Conservation (phyloP, 2,888 invertebrate species). For the Asteroscopus sphinx region DNA sequence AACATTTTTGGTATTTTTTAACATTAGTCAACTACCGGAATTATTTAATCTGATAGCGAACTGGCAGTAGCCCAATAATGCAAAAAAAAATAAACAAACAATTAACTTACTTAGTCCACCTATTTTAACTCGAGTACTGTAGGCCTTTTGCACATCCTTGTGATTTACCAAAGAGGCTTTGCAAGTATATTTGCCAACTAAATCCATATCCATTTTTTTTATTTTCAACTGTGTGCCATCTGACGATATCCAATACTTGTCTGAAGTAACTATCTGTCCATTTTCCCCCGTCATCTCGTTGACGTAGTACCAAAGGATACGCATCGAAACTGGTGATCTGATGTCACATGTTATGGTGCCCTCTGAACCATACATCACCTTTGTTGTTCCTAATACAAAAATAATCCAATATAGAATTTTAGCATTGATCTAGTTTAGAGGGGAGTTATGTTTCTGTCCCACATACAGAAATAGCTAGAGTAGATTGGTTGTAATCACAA, state of each 20-base stretch:
- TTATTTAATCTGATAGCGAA: too few species aligned
- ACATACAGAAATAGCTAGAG: too few species aligned
- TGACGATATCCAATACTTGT: slow-evolving; percentile 38
- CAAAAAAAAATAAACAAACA: too few species aligned
- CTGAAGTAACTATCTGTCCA: slow-evolving; percentile 29
- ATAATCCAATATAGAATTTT: background rate
- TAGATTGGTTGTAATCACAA: too few species aligned
- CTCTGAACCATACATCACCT: slow-evolving; percentile 30
- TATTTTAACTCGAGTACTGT: slow-evolving; percentile 35
- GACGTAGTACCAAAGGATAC: slow-evolving; percentile 45
- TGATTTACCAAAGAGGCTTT: slow-evolving; percentile 32
- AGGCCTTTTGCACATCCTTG: slow-evolving; percentile 23
- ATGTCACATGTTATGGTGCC: slow-evolving; percentile 48
- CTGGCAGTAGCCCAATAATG: too few species aligned
- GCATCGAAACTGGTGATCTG: slow-evolving; percentile 43
- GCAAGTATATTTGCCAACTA: slow-evolving; percentile 45
- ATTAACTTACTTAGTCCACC: slow-evolving; percentile 46
- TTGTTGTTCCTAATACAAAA: slow-evolving; percentile 22
- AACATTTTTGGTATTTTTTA: too few species aligned
- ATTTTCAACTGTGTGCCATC: slow-evolving; percentile 43
- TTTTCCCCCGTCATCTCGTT: slow-evolving; percentile 21
- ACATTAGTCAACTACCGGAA: too few species aligned
- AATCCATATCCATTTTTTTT: slow-evolving; percentile 40
- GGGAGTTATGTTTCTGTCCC: too few species aligned
- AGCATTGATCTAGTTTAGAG: background rate